These are phyloP conservation scores for Megaustenia siamemsis DNA, from an alignment of 2,888 invertebrate genomes.

Conservation along the genomic window DNA sequence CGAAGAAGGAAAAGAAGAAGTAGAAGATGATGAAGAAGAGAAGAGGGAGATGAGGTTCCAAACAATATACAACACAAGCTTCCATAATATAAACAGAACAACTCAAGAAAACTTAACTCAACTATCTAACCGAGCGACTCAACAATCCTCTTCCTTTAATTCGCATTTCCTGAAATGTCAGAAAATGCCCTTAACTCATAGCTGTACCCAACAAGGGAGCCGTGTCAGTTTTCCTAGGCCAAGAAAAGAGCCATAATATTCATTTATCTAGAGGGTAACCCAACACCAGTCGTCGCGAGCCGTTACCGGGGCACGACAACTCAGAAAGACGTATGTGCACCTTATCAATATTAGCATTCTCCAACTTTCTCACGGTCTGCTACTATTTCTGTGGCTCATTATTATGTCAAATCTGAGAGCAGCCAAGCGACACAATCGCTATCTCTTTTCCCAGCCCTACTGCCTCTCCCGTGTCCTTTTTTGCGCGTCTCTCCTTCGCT, in stretches of 20 bases:
- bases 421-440: background rate
- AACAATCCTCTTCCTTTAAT: too few species aligned
- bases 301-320: background rate
- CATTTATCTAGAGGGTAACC: background rate
- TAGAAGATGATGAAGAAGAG: too few species aligned
- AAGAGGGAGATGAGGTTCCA: too few species aligned
- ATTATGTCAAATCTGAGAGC: background rate
- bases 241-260: background rate
- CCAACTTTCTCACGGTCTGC: conserved; percentile 25
- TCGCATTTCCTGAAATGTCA: too few species aligned
- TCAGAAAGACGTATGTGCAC: background rate
- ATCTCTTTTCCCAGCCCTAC: background rate
- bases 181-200: too few species aligned
- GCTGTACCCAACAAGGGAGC: too few species aligned
- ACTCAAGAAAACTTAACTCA: too few species aligned
- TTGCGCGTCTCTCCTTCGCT: conserved; percentile 32
- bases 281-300: conserved; percentile 9
- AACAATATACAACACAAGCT: too few species aligned
- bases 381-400: conserved; percentile 19
- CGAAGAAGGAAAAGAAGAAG: too few species aligned
- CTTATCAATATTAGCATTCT: conserved; percentile 20
- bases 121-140: too few species aligned
- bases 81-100: too few species aligned
- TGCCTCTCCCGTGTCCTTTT: background rate
- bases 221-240: too few species aligned